Evolutionary conservation across 2,797 vertebrate genomes (phyloP).

Genomic region (Gymnoscopelus braueri): DNA sequence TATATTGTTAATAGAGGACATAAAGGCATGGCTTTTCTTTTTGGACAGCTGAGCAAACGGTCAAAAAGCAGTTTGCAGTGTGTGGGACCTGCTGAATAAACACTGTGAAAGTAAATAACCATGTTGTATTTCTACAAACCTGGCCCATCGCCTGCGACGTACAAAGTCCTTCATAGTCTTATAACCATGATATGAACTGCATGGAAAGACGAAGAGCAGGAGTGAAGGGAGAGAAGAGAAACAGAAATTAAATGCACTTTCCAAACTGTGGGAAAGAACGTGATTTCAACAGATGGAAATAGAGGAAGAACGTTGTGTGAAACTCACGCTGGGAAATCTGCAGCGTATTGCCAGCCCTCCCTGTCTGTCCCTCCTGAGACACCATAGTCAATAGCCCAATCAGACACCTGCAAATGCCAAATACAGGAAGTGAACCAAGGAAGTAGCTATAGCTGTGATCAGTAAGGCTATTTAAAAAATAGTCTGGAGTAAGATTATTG

Average conservation of each 20-base stretch:
- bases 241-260: slow-evolving; percentile 2
- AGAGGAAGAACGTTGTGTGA: neutral
- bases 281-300: neutral
- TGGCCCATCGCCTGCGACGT: slow-evolving; percentile 95
- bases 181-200: slow-evolving; percentile 92
- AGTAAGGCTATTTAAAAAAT: too few relatives aligned
- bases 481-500: too few relatives aligned
- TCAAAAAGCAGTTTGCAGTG: too few relatives aligned
- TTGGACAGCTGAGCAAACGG: too few relatives aligned
- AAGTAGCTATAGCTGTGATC: too few relatives aligned
- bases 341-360: slow-evolving; percentile 98
- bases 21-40: too few relatives aligned
- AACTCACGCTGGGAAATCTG: slow-evolving; percentile 94
- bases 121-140: slow-evolving; percentile 73
- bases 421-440: slow-evolving; percentile 20
- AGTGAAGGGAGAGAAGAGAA: slow-evolving; percentile 25
- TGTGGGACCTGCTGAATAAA: slow-evolving; percentile 26
- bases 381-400: slow-evolving; percentile 92
- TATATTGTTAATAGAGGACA: too few relatives aligned
- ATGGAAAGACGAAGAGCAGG: slow-evolving; percentile 31
- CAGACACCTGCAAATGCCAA: slow-evolving; percentile 84
- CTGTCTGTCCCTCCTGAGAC: slow-evolving; percentile 87
- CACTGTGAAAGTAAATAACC: slow-evolving; percentile 6
- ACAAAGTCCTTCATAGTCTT: slow-evolving; percentile 99
- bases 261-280: neutral